phyloP scores from a whole-genome alignment of 2,797 vertebrate species.

The Falco rusticolus region DNA sequence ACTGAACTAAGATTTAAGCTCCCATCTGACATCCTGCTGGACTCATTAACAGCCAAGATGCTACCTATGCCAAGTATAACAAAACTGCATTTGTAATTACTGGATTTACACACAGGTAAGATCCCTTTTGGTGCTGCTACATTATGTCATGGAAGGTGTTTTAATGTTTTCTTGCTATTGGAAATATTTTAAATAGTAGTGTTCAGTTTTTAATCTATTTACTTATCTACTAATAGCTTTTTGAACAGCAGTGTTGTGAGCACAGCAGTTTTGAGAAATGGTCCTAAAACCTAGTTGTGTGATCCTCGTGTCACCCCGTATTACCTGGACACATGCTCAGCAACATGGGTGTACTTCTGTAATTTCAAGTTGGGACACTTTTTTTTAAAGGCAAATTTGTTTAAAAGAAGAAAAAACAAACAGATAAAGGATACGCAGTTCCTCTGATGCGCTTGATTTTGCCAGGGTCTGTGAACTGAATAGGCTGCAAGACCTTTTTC shows the following conservation, averaged over 20 bases:
- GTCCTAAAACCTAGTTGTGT: neutral
- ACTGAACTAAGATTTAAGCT: neutral
- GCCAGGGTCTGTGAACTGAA: conserved; percentile 90
- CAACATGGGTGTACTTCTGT: rapidly evolving
- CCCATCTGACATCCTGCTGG: neutral
- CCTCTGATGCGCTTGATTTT: conserved; percentile 98
- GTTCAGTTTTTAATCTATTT: neutral
- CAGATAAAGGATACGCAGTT: conserved; percentile 91
- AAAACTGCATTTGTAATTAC: neutral
- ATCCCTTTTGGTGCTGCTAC: neutral
- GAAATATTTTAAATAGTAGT: neutral
- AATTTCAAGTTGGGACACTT: neutral
- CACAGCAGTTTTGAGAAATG: neutral
- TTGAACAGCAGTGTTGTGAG: neutral
- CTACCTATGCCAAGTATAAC: neutral
- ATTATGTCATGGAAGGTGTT: neutral
- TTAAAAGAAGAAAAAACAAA: neutral
- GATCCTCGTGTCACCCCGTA: neutral
- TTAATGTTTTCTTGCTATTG: neutral
- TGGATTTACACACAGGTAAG: neutral
- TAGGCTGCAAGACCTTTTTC: conserved; percentile 84
- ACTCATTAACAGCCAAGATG: neutral
- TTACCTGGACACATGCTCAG: neutral
- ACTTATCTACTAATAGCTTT: neutral
- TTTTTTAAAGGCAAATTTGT: neutral